Evolutionary conservation across 92 coral and sea anemone genomes (phyloP).

Genomic region (Zoanthus gigantus): DNA sequence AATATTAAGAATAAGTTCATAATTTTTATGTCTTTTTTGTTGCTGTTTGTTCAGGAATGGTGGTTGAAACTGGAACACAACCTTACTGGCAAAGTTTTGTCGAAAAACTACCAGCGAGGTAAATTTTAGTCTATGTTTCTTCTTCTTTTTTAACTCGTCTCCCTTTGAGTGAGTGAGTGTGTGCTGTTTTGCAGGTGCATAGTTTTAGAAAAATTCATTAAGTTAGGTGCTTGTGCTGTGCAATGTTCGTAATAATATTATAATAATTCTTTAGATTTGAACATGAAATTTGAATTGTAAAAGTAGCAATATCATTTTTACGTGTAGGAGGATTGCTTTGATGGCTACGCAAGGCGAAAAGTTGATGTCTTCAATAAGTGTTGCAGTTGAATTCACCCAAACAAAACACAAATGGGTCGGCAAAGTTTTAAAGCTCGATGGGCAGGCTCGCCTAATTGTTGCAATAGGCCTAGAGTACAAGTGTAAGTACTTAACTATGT

Average conservation of each 20-base stretch:
- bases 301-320: background rate
- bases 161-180: too few relatives aligned
- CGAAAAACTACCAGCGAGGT: slow-evolving; percentile 4
- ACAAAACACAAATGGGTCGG: background rate
- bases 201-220: too few relatives aligned
- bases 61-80: slow-evolving; percentile 7
- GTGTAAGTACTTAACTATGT: background rate
- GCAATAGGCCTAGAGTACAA: slow-evolving; percentile 22
- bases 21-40: background rate
- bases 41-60: background rate
- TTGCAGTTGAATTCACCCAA: background rate
- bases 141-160: background rate
- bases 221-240: too few relatives aligned
- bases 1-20: background rate
- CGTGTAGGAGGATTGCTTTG: slow-evolving; percentile 2
- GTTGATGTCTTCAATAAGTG: background rate
- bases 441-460: background rate
- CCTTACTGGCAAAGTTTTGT: slow-evolving; percentile 21
- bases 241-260: background rate
- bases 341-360: slow-evolving; percentile 26
- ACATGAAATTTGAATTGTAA: background rate
- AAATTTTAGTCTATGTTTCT: background rate
- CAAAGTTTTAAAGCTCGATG: background rate
- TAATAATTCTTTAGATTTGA: background rate
- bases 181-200: background rate